Evolutionary conservation across 2,113 vertebrate species (phyloP), one percentile per base, ranked within the genome.

Genomic region (Drymodes brunneopygia): DNA sequence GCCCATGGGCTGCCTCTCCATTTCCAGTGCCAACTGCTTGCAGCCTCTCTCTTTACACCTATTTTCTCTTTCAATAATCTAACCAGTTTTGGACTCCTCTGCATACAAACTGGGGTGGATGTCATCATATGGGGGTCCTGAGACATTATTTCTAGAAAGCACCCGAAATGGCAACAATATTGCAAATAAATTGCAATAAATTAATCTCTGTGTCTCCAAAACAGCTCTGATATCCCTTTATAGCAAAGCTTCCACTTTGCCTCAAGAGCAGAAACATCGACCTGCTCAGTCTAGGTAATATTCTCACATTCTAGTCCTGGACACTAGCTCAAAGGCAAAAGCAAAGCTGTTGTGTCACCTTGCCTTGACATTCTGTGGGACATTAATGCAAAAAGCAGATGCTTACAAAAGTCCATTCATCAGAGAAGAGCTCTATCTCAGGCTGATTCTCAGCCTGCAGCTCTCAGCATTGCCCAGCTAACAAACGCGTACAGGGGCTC

Each of bases 201-300:
- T 53, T 58, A 47, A 66, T 25, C 13, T 70, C 56, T 23, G 14
- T 33, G 8, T 23, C 21, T 62, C 36, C n/a, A 57, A 27, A 70
- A 48, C 24, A 81, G 51, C 22, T 61, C 65, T 81, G 17, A 33
- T 73, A 73, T 29, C 50, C 28, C 31, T 40, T 81, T 70, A 44
- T 5, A 64, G 54, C 29, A 51, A 58, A 14, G 11, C 48, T 78
- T 78, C 29, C n/a, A 29, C 44, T 92, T 69, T 73, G 31, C 56
- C 19, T 60, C 11, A 36, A 53, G 42, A 78, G 42, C 45, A 81
- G 56, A 70, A 94, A 54, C 2, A 0, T 40, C 0, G 0, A 4
- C 20, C 29, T 67, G 20, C 8, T 85, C 53, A 56, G 12, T 33
- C 25, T 19, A 60, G 64, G 66, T 18, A 64, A 72, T 51, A 88